A percentile compares a stretch with the other conserved stretches of the same genome.
Conservation (phyloP, 2,797 vertebrate genomes). For the Antennarius maculatus region DNA sequence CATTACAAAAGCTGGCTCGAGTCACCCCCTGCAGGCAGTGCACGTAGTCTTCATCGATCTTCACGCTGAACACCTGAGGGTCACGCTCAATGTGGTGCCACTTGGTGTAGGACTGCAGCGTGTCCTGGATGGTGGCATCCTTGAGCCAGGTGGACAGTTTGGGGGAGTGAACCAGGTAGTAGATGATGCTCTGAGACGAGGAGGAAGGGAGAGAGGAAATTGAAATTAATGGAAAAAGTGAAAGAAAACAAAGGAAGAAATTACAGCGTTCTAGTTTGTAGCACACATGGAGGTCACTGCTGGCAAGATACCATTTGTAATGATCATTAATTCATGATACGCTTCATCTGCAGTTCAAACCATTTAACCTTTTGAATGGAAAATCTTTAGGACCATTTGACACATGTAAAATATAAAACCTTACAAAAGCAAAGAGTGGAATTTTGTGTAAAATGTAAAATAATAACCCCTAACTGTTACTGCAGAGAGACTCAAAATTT, state of each 20-base stretch:
- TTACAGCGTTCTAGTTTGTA: no score
- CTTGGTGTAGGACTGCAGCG: conserved; percentile 91
- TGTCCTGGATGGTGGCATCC: conserved; percentile 86
- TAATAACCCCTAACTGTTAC: no score
- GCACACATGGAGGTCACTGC: not conserved
- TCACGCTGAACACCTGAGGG: conserved; percentile 91
- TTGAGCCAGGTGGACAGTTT: conserved; percentile 91
- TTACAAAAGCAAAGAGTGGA: no score
- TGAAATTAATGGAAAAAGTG: not conserved
- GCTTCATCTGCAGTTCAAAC: conserved; percentile 11
- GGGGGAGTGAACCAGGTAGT: conserved; percentile 90
- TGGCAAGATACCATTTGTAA: not conserved
- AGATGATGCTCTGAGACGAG: conserved; percentile 90
- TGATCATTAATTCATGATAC: conserved; percentile 14
- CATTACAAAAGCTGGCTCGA: conserved; percentile 94
- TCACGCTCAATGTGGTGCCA: conserved; percentile 98
- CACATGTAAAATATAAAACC: conserved; percentile 13
- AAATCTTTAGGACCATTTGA: conserved; percentile 20
- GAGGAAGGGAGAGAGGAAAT: conserved; percentile 5
- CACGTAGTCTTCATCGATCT: conserved; percentile 96
- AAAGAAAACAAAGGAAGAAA: no score
- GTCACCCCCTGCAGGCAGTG: conserved; percentile 96
- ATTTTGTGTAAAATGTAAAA: no score
- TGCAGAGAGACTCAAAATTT: no score
- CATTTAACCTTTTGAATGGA: conserved; percentile 18